phyloP scores from a whole-genome alignment of 2,113 vertebrate species.

The Drymodes brunneopygia region DNA sequence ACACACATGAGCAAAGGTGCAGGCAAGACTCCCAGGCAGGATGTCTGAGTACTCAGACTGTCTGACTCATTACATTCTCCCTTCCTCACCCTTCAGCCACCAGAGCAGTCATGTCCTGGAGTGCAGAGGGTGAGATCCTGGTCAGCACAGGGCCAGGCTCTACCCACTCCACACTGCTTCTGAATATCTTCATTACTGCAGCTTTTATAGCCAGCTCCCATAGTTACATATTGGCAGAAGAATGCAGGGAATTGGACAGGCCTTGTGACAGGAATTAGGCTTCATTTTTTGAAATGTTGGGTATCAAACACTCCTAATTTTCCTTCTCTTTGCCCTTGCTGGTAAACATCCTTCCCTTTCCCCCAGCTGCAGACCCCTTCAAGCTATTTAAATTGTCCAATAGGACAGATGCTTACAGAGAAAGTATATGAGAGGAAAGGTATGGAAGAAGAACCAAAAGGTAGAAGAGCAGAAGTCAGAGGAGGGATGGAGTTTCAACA shows the following conservation, averaged over 20 bases:
- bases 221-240: not conserved
- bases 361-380: not conserved
- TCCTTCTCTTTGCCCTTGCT: not conserved
- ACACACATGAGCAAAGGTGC: not conserved
- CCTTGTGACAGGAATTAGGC: not conserved
- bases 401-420: not conserved
- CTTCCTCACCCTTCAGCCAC: not conserved
- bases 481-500: not conserved
- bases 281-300: not conserved
- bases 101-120: fast-evolving
- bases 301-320: not conserved
- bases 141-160: not conserved
- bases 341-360: not conserved
- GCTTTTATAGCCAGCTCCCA: not conserved
- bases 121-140: fast-evolving
- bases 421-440: not conserved
- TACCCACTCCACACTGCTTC: not conserved
- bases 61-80: not conserved
- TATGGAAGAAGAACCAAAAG: not conserved
- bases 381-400: not conserved
- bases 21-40: not conserved
- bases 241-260: not conserved
- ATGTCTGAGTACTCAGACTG: not conserved
- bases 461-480: not conserved
- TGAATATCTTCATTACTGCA: not conserved